Evolutionary conservation across 2,888 invertebrate species (phyloP), one percentile per base, ranked within the genome.

Genomic region (Agonopterix arenella): DNA sequence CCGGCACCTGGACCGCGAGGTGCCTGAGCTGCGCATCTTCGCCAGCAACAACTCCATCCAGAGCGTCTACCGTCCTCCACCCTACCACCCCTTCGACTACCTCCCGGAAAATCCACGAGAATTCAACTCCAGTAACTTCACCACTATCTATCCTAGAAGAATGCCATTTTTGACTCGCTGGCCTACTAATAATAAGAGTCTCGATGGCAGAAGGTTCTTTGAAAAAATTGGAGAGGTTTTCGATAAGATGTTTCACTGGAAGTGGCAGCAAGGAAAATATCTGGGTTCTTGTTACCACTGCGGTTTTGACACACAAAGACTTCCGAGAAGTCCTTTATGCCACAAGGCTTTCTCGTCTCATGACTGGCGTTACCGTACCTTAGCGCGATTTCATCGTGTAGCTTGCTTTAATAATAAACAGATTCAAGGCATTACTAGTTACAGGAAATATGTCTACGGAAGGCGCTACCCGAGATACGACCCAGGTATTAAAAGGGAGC

Each of bases 291-390:
- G 59, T 44, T 60, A 56, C 46, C 49, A 51, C 8, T 62, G 60
- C 16, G 59, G 58, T 2, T 11, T 54, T 8, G 36, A 28, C 2
- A 2, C 13, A 13, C 13, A 1, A 2, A 11, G 48, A 1, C 54
- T 64, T 1, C 60, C 60, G 0, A 9, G 11, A 2, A 49, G 28
- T 8, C 51, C 58, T 0, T 7, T 57, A 4, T 66, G 64, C 46
- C 52, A 59, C 18, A 49, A 60, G 36, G 42, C 50, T 3, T 66
- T 61, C 42, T 56, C 57, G 5, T 53, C 56, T 4, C 37, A 45
- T 1, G 47, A 57, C 46, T 16, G 44, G n/a, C 38, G 44, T 0
- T n/a, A 45, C n/a, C 47, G 49, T 5, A 49, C 47, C 3, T 8
- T 52, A 11, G 44, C 45, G 10, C 48, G 52, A 8, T 56, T 52